These are phyloP conservation scores for Galerucella nymphaeae DNA, from an alignment of 2,888 invertebrate species.

Conservation along the genomic window DNA sequence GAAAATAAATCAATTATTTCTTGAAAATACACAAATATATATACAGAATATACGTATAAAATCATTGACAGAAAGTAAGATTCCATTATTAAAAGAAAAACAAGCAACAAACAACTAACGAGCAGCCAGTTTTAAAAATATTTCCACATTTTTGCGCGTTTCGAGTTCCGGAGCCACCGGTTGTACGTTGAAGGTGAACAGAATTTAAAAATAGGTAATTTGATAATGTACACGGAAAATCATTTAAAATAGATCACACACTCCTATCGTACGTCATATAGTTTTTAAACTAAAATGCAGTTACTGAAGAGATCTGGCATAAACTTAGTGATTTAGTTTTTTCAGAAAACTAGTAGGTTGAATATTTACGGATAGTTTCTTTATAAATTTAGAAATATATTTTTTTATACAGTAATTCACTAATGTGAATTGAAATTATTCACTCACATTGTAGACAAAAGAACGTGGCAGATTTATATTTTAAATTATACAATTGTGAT, in stretches of 20 bases:
- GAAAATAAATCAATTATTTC: no score
- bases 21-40: no score
- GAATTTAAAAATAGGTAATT: slow-evolving; percentile 17
- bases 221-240: slow-evolving; percentile 11
- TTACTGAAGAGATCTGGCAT: slow-evolving; percentile 64
- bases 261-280: background rate
- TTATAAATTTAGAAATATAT: background rate
- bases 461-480: no score
- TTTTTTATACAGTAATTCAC: background rate
- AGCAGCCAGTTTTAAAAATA: slow-evolving; percentile 52
- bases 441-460: no score
- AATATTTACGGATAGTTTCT: background rate
- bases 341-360: background rate
- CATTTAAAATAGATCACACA: slow-evolving; percentile 15
- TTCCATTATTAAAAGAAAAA: no score
- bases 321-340: background rate
- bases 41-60: no score
- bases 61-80: no score
- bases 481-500: no score
- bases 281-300: slow-evolving; percentile 3
- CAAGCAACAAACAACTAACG: no score
- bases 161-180: slow-evolving; percentile 81
- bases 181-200: slow-evolving; percentile 76
- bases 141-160: slow-evolving; percentile 74
- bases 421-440: no score